These are phyloP conservation scores for Eurystomus glaucurus DNA, from an alignment of 2,797 vertebrate species.

Conservation along the genomic window DNA sequence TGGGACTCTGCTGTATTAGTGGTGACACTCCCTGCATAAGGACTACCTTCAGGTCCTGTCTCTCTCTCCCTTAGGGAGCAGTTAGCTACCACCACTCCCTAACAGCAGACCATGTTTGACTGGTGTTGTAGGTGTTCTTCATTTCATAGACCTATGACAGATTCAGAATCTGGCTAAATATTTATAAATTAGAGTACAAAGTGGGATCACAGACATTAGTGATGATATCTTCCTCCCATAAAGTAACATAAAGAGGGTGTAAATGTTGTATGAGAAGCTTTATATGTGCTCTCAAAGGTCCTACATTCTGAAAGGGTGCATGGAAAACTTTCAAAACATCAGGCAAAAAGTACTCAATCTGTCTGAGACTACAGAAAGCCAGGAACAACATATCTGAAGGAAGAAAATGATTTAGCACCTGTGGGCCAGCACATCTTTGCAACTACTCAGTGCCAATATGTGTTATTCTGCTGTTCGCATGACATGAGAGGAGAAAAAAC, in stretches of 20 bases:
- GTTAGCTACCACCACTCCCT: background rate
- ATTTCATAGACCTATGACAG: background rate
- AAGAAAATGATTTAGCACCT: background rate
- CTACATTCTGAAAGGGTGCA: background rate
- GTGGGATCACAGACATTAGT: background rate
- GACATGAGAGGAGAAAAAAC: background rate
- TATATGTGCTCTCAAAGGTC: background rate
- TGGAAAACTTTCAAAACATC: background rate
- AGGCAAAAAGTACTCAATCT: background rate
- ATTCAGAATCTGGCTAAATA: background rate
- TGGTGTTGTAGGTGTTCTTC: background rate
- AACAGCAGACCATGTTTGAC: rapidly evolving
- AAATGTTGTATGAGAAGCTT: background rate
- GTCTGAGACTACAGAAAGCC: background rate
- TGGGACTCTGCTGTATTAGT: background rate
- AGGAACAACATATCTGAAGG: background rate
- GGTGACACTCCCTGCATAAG: background rate
- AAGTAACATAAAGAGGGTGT: background rate
- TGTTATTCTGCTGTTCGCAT: background rate
- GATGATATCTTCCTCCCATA: background rate
- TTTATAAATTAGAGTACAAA: background rate
- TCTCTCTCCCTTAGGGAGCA: background rate
- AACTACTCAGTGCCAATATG: background rate
- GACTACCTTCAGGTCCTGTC: background rate
- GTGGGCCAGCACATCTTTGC: background rate